A percentile compares a stretch with the other conserved stretches of the same genome.
Evolutionary conservation across 1,140 invertebrate genomes (phyloP).

Genomic region (Psix sp.): DNA sequence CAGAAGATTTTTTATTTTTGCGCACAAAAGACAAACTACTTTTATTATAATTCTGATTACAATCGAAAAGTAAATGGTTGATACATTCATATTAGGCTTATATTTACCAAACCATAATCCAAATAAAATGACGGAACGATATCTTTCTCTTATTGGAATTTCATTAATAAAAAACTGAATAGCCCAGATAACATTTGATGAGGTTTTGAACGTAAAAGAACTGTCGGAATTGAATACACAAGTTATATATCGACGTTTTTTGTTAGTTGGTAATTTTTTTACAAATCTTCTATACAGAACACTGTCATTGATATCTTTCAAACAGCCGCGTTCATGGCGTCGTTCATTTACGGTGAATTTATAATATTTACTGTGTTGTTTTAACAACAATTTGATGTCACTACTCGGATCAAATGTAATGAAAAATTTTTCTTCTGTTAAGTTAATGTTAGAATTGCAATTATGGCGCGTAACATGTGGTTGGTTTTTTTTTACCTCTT

Average conservation of each 20-base stretch:
- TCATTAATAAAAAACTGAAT: neutral
- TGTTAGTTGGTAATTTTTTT: neutral
- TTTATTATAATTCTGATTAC: neutral
- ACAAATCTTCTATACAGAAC: slow-evolving; percentile 1
- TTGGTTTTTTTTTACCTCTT: neutral
- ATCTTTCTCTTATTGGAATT: neutral
- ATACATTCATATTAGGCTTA: neutral
- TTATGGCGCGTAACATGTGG: neutral
- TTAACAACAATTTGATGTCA: neutral
- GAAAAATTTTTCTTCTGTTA: neutral
- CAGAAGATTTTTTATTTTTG: too few relatives aligned
- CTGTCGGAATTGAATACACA: neutral
- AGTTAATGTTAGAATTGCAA: neutral
- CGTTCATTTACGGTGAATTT: neutral
- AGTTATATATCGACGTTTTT: neutral
- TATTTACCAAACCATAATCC: slow-evolving; percentile 1
- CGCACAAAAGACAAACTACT: too few relatives aligned
- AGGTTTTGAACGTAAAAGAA: neutral
- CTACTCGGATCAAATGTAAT: neutral
- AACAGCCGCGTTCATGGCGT: neutral
- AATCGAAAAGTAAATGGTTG: neutral
- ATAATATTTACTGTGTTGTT: neutral
- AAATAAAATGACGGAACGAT: neutral
- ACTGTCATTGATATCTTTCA: neutral
- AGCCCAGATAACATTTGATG: neutral